phyloP scores from a whole-genome alignment of 2,888 invertebrate genomes.

The Xestia ashworthii region DNA sequence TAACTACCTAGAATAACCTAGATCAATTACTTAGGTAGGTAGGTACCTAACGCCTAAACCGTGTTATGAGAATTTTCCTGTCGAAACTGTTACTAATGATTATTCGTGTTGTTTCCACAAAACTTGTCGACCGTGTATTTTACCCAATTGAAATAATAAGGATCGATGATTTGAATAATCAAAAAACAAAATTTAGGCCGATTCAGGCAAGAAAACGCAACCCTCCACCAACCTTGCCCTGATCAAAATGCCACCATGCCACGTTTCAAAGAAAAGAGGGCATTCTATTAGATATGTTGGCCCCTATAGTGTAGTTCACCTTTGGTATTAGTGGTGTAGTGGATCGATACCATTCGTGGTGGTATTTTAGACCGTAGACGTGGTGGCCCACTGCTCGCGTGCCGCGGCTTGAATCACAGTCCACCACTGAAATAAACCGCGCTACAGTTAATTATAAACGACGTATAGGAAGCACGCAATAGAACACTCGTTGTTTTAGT shows the following conservation, averaged over 20 bases:
- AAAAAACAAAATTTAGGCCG: background rate
- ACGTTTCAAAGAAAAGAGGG: slow-evolving; percentile 9
- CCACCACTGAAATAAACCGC: slow-evolving; percentile 51
- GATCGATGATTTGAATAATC: background rate
- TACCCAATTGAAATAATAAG: background rate
- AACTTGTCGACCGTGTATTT: background rate
- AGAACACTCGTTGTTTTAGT: slow-evolving; percentile 20
- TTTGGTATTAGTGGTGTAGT: slow-evolving; percentile 55
- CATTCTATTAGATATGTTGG: background rate
- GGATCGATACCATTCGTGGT: slow-evolving; percentile 78
- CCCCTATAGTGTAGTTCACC: slow-evolving; percentile 18
- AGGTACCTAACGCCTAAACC: too few species aligned
- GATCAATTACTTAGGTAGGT: slow-evolving; percentile 6
- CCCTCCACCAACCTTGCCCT: slow-evolving; percentile 1
- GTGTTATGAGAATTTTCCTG: background rate
- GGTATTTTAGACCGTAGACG: slow-evolving; percentile 75
- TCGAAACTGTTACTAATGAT: background rate
- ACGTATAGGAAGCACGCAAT: slow-evolving; percentile 29
- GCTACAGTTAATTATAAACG: slow-evolving; percentile 47
- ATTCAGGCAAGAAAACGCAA: slow-evolving; percentile 18
- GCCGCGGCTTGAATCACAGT: slow-evolving; percentile 56
- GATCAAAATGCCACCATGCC: background rate
- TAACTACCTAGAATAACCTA: background rate
- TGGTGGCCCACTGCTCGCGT: slow-evolving; percentile 62
- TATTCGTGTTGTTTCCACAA: background rate